Base-by-base conservation (phyloP, 37 sponge, comb jelly and placozoan species). In the Agelas oroides region DNA sequence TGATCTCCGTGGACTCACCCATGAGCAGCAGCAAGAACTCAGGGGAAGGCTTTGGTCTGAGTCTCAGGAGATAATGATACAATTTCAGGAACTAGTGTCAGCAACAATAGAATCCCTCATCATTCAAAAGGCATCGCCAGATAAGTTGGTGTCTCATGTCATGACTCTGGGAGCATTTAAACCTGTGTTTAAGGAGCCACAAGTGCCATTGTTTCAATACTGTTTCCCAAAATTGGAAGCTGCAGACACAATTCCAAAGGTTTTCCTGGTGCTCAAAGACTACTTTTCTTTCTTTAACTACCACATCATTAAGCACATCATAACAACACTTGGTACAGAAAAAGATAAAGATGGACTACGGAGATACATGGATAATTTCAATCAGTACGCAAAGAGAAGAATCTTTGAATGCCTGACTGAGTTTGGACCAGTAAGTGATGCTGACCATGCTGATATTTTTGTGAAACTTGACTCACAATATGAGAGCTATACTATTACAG, bases 391-490 rank as follows among this genome's bases (percentile, higher is more conserved):
- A 2, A 27, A 32, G 69, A 8, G 35, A 11, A 68, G 28, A 19
- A 31, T 68, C 69, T 68, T 28, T 31, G 69, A 68, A 68, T 68
- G 69, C 69, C 69, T 31, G 2, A 2, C 69, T 5, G 5, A 68
- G 19, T 68, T 12, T 46, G 46, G 46, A 8, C 46, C 69, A 28
- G 34, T 11, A 2, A 27, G 31, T 31, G 12, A 27, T 5, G 28
- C 34, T 14, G 35, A 12, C 31, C 69, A 33, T 30, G 69, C 35
- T 32, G 28, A 18, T 5, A 19, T 68, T 6, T 24, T 68, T 27
- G 20, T 68, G 20, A 68, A 68, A 68, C 12, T 68, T 6, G 69
- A 68, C 31, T 19, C 19, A 30, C 30, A 32, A 6, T 30, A 30
- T 32, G 69, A 68, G 35, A 57, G 1, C 18, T 55, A 32, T 35